Conservation (phyloP, 2,113 vertebrate genomes). For the Coreoperca whiteheadi region DNA sequence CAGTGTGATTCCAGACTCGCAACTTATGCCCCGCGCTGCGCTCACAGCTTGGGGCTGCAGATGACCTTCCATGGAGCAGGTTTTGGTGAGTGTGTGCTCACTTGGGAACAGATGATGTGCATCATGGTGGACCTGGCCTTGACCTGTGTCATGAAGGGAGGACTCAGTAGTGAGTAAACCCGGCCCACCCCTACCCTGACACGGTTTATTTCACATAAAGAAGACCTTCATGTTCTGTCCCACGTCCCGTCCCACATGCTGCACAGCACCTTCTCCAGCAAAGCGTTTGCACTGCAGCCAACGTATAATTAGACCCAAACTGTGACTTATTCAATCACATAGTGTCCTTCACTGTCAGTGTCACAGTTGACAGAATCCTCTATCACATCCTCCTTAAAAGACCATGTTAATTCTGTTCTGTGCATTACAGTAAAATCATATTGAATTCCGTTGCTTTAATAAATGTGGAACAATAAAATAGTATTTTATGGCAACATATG, state of each 20-base stretch:
- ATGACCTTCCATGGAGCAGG: constrained; percentile 73
- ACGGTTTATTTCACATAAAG: constrained; percentile 28
- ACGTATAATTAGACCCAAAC: neutral
- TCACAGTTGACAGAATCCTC: neutral
- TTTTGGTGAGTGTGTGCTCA: constrained; percentile 59
- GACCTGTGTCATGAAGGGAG: constrained; percentile 65
- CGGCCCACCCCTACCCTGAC: constrained; percentile 39
- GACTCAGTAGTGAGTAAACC: constrained; percentile 73
- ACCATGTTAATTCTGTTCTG: neutral
- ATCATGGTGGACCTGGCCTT: constrained; percentile 67
- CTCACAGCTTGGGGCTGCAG: constrained; percentile 70
- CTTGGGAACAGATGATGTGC: constrained; percentile 73
- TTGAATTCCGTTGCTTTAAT: neutral
- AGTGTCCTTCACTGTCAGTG: neutral
- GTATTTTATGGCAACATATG: neutral
- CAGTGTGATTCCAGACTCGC: constrained; percentile 30
- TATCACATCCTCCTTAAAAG: neutral
- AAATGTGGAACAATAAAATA: neutral
- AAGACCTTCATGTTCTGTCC: constrained; percentile 35
- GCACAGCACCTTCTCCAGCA: neutral
- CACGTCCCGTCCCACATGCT: neutral
- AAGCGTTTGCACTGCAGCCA: neutral
- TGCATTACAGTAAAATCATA: neutral
- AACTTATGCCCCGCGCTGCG: constrained; percentile 35
- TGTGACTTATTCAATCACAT: neutral